These are phyloP conservation scores for Eledona agricola DNA, from an alignment of 2,888 invertebrate species.

Conservation along the genomic window DNA sequence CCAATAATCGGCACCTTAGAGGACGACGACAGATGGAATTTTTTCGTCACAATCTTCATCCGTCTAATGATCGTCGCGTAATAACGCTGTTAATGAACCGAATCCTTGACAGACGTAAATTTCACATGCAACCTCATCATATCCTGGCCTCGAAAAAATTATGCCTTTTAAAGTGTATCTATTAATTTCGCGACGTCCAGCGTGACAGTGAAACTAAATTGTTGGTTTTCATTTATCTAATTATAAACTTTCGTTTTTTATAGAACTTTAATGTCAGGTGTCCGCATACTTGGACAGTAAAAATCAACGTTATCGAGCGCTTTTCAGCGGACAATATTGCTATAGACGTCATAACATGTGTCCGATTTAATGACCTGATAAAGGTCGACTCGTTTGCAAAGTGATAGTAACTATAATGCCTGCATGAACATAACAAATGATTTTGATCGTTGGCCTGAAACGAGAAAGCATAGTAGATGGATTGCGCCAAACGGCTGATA, in stretches of 20 bases:
- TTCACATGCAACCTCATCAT: too few species aligned
- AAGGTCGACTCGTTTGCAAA: slow-evolving; percentile 41
- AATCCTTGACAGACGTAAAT: too few species aligned
- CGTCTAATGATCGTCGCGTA: too few species aligned
- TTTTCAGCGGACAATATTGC: too few species aligned
- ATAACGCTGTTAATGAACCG: too few species aligned
- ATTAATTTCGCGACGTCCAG: too few species aligned
- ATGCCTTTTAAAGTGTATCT: too few species aligned
- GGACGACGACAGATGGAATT: slow-evolving; percentile 18
- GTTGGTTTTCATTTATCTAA: slow-evolving; percentile 12
- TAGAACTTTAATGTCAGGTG: slow-evolving; percentile 4
- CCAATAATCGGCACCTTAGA: slow-evolving; percentile 19
- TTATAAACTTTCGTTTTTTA: slow-evolving; percentile 22
- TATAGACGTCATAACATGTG: slow-evolving; percentile 21
- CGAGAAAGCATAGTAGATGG: slow-evolving; percentile 47
- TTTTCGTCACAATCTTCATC: slow-evolving; percentile 11
- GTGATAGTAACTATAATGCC: slow-evolving; percentile 44
- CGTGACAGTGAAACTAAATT: slow-evolving; percentile 17
- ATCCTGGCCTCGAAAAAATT: too few species aligned
- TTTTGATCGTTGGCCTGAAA: slow-evolving; percentile 42
- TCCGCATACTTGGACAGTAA: too few species aligned
- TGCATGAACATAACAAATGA: slow-evolving; percentile 48
- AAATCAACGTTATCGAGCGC: too few species aligned
- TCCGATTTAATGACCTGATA: slow-evolving; percentile 20
- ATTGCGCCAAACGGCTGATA: slow-evolving; percentile 26